Percentiles rank a stretch among this genome's conserved stretches.
Evolutionary conservation across 2,888 invertebrate species (phyloP).

Genomic region (Agonopterix subpropinquella): DNA sequence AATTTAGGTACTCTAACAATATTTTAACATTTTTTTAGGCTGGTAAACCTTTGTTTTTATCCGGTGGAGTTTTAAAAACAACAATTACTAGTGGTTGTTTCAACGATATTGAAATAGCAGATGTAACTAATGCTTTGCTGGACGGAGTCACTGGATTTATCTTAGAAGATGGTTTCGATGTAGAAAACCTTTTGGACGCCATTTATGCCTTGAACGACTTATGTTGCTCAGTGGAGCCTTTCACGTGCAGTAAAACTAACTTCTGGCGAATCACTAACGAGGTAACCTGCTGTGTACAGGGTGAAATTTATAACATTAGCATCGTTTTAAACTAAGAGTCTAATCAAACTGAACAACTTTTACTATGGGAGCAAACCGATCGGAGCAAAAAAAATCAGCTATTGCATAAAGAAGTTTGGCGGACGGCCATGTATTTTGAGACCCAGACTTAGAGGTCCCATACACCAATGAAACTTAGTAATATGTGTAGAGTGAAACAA

Average conservation of each 20-base stretch:
- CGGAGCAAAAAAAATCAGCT: no score
- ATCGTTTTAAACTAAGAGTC: no score
- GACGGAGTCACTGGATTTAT: slow-evolving; percentile 52
- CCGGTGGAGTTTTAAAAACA: slow-evolving; percentile 38
- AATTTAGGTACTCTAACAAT: no score
- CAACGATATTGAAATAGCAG: slow-evolving; percentile 32
- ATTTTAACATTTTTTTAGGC: slow-evolving; percentile 29
- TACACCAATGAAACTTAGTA: no score
- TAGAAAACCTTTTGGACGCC: slow-evolving; percentile 23
- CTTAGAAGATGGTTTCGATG: slow-evolving; percentile 26
- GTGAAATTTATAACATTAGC: no score
- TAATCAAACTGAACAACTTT: no score
- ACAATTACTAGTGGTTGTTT: slow-evolving; percentile 24
- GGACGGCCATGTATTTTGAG: no score
- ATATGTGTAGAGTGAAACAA: no score
- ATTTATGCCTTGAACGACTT: slow-evolving; percentile 35
- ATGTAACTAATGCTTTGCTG: slow-evolving; percentile 43
- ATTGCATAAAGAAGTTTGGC: no score
- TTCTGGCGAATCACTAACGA: slow-evolving; percentile 35
- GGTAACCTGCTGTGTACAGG: slow-evolving; percentile 20
- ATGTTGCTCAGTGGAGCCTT: slow-evolving; percentile 41
- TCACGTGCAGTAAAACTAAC: slow-evolving; percentile 22
- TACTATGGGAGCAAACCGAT: no score
- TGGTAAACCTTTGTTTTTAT: slow-evolving; percentile 50
- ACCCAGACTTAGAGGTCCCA: no score